A percentile compares a stretch with the other conserved stretches of the same genome.
Evolutionary conservation across 2,113 vertebrate genomes (phyloP).

Genomic region (Oxyura jamaicensis): DNA sequence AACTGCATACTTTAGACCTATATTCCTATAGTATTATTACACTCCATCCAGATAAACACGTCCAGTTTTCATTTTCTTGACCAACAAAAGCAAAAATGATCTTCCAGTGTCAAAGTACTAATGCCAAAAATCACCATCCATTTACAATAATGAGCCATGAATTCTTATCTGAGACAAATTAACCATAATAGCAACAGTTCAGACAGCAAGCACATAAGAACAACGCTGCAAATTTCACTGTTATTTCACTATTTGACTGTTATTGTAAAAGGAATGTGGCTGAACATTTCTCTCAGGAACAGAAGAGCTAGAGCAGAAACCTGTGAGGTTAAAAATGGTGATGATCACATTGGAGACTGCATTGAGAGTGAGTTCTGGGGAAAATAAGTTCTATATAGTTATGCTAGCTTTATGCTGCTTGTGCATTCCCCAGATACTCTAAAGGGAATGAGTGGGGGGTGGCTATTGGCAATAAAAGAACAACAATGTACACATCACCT

Average conservation of each 20-base stretch:
- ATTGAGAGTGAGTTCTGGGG: not conserved
- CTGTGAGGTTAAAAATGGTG: not conserved
- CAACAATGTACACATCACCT: accelerated
- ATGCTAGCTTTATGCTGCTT: not conserved
- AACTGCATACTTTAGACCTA: not conserved
- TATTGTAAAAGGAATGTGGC: not conserved
- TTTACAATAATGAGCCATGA: not conserved
- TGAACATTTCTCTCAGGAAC: not conserved
- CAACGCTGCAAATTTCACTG: not conserved
- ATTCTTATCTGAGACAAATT: not conserved
- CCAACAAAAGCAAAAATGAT: not conserved
- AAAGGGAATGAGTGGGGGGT: not conserved
- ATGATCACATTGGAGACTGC: not conserved
- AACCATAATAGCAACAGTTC: not conserved
- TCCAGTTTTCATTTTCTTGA: not conserved
- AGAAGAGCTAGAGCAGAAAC: not conserved
- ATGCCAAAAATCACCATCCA: not conserved
- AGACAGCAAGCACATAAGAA: not conserved
- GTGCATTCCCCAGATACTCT: not conserved
- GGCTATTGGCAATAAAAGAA: not conserved
- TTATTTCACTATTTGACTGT: not conserved
- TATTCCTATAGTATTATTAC: not conserved
- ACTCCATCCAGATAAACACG: not conserved
- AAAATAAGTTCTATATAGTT: not conserved
- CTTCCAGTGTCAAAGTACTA: not conserved